These are phyloP conservation scores for Centrocercus urophasianus DNA, from an alignment of 2,113 vertebrate species.

Conservation along the genomic window DNA sequence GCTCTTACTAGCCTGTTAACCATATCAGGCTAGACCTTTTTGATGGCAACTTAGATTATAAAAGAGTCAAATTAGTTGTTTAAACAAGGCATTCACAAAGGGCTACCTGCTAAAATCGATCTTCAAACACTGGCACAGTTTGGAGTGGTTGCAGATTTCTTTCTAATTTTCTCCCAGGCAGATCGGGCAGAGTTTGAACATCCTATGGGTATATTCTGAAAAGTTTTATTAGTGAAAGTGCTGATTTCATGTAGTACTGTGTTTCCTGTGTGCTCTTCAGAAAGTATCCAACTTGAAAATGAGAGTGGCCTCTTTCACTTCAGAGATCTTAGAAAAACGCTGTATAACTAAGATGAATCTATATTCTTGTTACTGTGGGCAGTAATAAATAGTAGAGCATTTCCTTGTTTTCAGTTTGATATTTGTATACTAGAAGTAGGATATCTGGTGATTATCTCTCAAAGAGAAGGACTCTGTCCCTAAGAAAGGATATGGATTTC, in stretches of 20 bases:
- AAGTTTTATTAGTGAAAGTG: neutral
- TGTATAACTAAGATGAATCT: neutral
- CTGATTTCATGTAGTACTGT: neutral
- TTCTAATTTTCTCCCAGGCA: neutral
- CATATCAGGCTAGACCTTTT: neutral
- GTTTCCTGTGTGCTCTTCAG: neutral
- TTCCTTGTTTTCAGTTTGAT: neutral
- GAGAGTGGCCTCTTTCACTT: neutral
- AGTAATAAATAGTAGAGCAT: neutral
- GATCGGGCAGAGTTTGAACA: conserved; percentile 8
- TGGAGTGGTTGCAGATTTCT: neutral
- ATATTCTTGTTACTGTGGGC: neutral
- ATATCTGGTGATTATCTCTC: neutral
- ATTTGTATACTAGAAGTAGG: neutral
- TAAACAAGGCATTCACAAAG: neutral
- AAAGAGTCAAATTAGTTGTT: neutral
- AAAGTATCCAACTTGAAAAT: neutral
- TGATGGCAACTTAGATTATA: conserved; percentile 13
- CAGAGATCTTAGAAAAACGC: neutral
- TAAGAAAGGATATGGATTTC: neutral
- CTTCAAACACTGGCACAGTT: neutral
- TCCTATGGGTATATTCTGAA: neutral
- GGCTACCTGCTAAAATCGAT: conserved; percentile 4
- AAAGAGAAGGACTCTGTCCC: neutral
- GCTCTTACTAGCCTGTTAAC: neutral